phyloP scores from a whole-genome alignment of 2,888 invertebrate genomes.

The Therioaphis trifolii region DNA sequence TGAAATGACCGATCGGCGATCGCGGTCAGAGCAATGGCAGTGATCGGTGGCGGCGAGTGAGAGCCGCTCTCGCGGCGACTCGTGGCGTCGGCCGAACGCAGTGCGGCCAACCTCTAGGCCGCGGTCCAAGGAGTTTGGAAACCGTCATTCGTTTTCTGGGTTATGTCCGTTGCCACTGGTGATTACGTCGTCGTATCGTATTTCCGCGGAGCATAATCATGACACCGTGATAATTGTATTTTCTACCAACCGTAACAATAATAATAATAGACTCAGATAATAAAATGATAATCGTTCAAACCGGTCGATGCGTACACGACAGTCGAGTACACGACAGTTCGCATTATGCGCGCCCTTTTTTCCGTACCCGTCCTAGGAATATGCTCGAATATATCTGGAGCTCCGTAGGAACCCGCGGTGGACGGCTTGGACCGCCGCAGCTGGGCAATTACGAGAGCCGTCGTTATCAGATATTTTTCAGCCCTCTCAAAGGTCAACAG shows the following conservation, averaged over 20 bases:
- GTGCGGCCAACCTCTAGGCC: neutral
- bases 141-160: neutral
- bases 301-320: too few species aligned
- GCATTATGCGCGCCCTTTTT: neutral
- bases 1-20: too few species aligned
- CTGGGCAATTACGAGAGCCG: neutral
- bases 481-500: conserved; percentile 51
- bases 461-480: conserved; percentile 36
- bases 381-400: neutral
- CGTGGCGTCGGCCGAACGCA: neutral
- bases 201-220: neutral
- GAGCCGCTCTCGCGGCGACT: neutral
- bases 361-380: neutral
- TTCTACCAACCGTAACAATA: neutral
- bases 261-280: too few species aligned
- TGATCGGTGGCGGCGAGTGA: neutral
- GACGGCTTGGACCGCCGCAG: neutral
- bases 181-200: neutral
- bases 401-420: neutral
- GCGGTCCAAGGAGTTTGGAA: neutral
- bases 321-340: too few species aligned
- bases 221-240: neutral
- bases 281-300: neutral
- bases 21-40: neutral
- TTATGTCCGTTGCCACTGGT: neutral